phyloP scores from a whole-genome alignment of 1,140 invertebrate species.

The Hypothenemus hampei region DNA sequence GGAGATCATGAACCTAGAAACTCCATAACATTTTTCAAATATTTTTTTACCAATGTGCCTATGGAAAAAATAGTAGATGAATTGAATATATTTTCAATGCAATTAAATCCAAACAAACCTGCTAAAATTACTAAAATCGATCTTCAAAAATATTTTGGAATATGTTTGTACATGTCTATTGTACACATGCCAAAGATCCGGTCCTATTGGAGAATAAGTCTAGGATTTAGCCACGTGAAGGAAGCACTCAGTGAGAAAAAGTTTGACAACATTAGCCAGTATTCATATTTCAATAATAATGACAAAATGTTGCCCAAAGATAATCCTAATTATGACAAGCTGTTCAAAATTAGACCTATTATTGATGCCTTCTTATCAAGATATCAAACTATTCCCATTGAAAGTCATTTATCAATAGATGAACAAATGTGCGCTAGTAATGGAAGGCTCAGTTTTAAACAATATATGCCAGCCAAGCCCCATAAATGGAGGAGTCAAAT shows the following conservation, averaged over 20 bases:
- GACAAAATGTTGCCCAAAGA: conserved; percentile 24
- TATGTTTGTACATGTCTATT: conserved; percentile 41
- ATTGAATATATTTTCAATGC: conserved; percentile 36
- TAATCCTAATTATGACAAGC: conserved; percentile 31
- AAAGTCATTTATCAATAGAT: conserved; percentile 25
- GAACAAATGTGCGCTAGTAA: conserved; percentile 34
- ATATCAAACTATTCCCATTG: conserved; percentile 21
- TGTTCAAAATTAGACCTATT: conserved; percentile 3
- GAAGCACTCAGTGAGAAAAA: conserved; percentile 40
- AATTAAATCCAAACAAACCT: conserved; percentile 30
- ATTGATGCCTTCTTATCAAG: conserved; percentile 1
- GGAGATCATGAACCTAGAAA: conserved; percentile 22
- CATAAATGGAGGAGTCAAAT: conserved; percentile 45
- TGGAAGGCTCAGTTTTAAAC: conserved; percentile 23
- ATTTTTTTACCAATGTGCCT: conserved; percentile 26
- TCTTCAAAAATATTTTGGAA: conserved; percentile 34
- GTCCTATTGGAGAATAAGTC: conserved; percentile 6
- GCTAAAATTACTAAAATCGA: conserved; percentile 8
- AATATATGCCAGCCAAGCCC: conserved; percentile 39
- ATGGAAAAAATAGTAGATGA: conserved; percentile 14
- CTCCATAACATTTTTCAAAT: conserved; percentile 30
- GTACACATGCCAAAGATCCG: conserved; percentile 39
- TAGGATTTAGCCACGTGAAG: conserved; percentile 38
- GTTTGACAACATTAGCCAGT: conserved; percentile 40
- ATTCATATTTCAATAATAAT: conserved; percentile 42